Percentiles rank a stretch among this genome's conserved stretches.
These are phyloP conservation scores for Gobio occitaniae DNA, from an alignment of 2,797 vertebrate species.

Conservation along the genomic window DNA sequence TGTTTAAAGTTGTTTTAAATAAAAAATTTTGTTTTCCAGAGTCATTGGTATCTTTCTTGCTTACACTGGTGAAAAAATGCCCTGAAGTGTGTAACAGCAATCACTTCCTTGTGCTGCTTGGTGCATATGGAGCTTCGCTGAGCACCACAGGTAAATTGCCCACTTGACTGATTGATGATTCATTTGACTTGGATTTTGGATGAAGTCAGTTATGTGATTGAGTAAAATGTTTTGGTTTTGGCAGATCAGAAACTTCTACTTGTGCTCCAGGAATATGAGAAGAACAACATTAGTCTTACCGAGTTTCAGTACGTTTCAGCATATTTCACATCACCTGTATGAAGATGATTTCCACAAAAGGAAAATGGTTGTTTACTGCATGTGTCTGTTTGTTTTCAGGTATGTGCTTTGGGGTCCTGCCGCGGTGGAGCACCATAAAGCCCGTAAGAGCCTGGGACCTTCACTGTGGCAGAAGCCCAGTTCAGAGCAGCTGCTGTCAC, in stretches of 20 bases:
- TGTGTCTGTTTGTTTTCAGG: slow-evolving; percentile 68
- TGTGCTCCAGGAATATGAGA: slow-evolving; percentile 90
- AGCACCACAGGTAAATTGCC: slow-evolving; percentile 80
- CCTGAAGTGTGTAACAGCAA: slow-evolving; percentile 84
- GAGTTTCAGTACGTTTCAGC: slow-evolving; percentile 77
- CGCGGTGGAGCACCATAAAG: slow-evolving; percentile 92
- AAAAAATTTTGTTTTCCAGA: slow-evolving; percentile 72
- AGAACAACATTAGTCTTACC: slow-evolving; percentile 84
- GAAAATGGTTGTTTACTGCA: not conserved
- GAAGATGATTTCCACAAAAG: not conserved
- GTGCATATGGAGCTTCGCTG: slow-evolving; percentile 90
- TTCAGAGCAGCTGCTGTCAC: slow-evolving; percentile 85
- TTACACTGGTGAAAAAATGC: slow-evolving; percentile 81
- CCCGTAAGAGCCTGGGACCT: slow-evolving; percentile 87
- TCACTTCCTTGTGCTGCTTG: slow-evolving; percentile 90
- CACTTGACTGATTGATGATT: not conserved
- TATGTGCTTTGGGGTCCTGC: slow-evolving; percentile 91
- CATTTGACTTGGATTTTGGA: not conserved
- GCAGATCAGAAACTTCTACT: slow-evolving; percentile 92
- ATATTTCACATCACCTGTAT: not conserved
- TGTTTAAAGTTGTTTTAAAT: not conserved
- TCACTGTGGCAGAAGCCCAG: slow-evolving; percentile 94
- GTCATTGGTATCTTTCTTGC: slow-evolving; percentile 84
- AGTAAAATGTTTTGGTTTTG: slow-evolving; percentile 43
- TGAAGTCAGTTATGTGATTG: not conserved